phyloP scores from a whole-genome alignment of 1,140 invertebrate species.

The Solenopsis invicta region DNA sequence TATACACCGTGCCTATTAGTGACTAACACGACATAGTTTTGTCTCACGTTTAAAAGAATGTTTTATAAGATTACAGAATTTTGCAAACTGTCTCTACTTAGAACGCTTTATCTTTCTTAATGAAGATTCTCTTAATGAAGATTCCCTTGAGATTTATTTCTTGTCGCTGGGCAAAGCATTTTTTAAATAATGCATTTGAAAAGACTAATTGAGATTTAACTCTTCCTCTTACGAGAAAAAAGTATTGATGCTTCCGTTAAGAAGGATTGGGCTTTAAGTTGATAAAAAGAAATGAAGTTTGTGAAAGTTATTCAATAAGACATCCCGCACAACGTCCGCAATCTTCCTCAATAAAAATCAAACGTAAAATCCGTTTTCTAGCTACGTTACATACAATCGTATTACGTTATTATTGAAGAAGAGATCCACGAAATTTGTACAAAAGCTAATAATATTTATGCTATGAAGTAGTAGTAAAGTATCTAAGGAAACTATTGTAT shows the following conservation, averaged over 20 bases:
- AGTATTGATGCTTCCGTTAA: neutral
- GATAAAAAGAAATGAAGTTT: neutral
- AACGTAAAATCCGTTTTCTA: slow-evolving; percentile 14
- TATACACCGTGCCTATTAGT: neutral
- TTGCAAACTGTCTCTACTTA: slow-evolving; percentile 9
- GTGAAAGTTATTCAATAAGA: slow-evolving; percentile 21
- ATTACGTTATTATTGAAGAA: slow-evolving; percentile 5
- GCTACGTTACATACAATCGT: neutral
- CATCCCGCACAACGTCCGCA: neutral
- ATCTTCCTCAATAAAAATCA: neutral
- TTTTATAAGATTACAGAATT: neutral
- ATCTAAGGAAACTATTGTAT: slow-evolving; percentile 20
- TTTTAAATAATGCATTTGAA: neutral
- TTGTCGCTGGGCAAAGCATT: neutral
- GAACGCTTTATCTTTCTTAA: neutral
- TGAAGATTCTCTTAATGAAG: neutral
- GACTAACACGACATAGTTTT: neutral
- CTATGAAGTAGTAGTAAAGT: slow-evolving; percentile 12
- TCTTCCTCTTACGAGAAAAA: neutral
- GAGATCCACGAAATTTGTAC: slow-evolving; percentile 30
- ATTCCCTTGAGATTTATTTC: neutral
- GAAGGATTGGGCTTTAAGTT: neutral
- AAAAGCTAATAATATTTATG: slow-evolving; percentile 49
- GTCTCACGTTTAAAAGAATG: neutral
- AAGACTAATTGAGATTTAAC: neutral